Evolutionary conservation across 1,140 invertebrate species (phyloP).

Genomic region (Rhopalosiphum padi): DNA sequence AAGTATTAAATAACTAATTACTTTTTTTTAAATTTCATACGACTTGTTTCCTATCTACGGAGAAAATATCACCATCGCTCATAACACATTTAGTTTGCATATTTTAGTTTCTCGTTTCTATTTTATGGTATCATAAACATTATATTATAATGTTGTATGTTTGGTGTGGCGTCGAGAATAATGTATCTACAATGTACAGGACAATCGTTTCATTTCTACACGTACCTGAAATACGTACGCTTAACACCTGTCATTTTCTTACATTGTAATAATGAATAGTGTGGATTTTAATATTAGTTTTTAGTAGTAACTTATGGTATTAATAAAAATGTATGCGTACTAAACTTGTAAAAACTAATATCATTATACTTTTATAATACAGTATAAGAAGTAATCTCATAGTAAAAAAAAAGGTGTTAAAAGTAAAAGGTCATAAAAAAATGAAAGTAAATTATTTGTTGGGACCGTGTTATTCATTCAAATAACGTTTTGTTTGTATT

Average conservation of each 20-base stretch:
- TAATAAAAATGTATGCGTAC: background rate
- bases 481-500: slow-evolving; percentile 40
- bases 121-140: background rate
- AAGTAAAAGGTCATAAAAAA: background rate
- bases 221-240: background rate
- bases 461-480: slow-evolving; percentile 32
- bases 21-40: background rate
- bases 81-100: background rate
- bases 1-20: background rate
- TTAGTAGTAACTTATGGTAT: background rate
- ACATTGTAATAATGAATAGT: background rate
- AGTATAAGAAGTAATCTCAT: background rate
- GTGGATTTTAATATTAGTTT: background rate
- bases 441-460: background rate
- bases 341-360: background rate
- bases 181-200: background rate
- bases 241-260: background rate
- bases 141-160: too few species aligned
- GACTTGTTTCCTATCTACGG: background rate
- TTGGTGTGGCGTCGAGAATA: background rate
- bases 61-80: background rate
- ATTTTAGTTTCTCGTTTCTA: background rate
- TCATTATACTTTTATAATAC: background rate
- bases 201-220: background rate
- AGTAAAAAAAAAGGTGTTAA: background rate